phyloP scores from a whole-genome alignment of 2,888 invertebrate species.

The Drosophila longiperda region DNA sequence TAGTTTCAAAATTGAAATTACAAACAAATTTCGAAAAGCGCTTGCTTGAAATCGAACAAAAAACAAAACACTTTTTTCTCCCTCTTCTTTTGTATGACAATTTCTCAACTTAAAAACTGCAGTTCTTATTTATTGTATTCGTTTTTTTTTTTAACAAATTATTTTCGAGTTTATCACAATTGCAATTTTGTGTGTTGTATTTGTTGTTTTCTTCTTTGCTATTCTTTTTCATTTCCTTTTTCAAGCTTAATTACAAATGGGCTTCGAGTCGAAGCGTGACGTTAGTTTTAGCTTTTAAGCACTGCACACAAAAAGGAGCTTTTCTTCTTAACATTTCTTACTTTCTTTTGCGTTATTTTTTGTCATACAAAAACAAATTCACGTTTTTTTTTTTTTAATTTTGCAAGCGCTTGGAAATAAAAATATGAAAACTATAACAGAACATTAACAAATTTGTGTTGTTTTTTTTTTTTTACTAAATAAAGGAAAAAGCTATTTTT shows the following conservation, averaged over 20 bases:
- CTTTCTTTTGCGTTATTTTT: constrained; percentile 21
- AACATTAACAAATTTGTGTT: constrained; percentile 27
- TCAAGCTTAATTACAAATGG: constrained; percentile 1
- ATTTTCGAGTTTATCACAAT: constrained; percentile 55
- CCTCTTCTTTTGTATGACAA: constrained; percentile 20
- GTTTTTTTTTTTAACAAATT: constrained; percentile 24
- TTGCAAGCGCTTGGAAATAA: constrained; percentile 24
- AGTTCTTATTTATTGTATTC: constrained; percentile 15
- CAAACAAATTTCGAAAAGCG: constrained; percentile 24
- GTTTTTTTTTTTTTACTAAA: constrained; percentile 16
- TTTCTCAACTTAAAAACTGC: constrained; percentile 6
- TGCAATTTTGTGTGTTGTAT: constrained; percentile 29
- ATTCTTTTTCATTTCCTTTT: background rate
- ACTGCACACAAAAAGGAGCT: constrained; percentile 24
- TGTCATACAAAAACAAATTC: constrained; percentile 35
- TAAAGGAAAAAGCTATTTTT: constrained; percentile 39
- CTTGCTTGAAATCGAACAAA: constrained; percentile 4
- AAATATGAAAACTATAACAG: constrained; percentile 39
- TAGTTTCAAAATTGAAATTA: constrained; percentile 43
- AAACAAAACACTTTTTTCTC: constrained; percentile 27
- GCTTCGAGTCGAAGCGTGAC: constrained; percentile 7
- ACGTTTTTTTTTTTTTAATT: constrained; percentile 23
- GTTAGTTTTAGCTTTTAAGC: constrained; percentile 22
- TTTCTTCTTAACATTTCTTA: constrained; percentile 2
- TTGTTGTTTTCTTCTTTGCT: constrained; percentile 3